Percentiles rank a stretch among this genome's conserved stretches.
Evolutionary conservation across 2,113 vertebrate species (phyloP).

Genomic region (Lepus timidus): DNA sequence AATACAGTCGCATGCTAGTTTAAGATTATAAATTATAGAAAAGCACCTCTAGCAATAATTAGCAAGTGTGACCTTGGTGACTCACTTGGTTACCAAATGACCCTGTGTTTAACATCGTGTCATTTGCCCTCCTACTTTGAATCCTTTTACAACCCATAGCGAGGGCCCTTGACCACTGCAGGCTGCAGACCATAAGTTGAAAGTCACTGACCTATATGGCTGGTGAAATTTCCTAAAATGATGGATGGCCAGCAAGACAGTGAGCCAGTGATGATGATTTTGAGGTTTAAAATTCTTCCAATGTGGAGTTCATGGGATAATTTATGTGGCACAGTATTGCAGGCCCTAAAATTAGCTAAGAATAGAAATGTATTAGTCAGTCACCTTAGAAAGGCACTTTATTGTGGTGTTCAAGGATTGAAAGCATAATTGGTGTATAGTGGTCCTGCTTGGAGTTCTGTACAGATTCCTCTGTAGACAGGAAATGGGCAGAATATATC

Average conservation of each 20-base stretch:
- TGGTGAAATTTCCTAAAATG: background rate
- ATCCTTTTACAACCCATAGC: background rate
- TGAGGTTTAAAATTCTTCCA: background rate
- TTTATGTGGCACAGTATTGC: background rate
- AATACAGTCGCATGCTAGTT: background rate
- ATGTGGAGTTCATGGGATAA: background rate
- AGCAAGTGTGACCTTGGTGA: background rate
- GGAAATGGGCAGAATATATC: background rate
- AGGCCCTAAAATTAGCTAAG: background rate
- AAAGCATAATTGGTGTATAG: background rate
- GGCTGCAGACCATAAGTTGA: background rate
- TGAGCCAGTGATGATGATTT: background rate
- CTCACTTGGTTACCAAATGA: background rate
- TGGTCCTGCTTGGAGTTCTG: background rate
- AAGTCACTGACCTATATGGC: background rate
- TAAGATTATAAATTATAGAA: background rate
- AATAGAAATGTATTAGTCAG: background rate
- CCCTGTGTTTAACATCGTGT: background rate
- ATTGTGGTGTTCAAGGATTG: background rate
- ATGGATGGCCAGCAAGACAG: background rate
- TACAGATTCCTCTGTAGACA: background rate
- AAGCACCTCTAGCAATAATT: background rate
- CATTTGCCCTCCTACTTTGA: background rate
- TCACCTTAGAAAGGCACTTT: background rate
- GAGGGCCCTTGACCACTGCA: background rate